phyloP scores from a whole-genome alignment of 1,140 invertebrate species.

The Caenorhabditis brenneri region DNA sequence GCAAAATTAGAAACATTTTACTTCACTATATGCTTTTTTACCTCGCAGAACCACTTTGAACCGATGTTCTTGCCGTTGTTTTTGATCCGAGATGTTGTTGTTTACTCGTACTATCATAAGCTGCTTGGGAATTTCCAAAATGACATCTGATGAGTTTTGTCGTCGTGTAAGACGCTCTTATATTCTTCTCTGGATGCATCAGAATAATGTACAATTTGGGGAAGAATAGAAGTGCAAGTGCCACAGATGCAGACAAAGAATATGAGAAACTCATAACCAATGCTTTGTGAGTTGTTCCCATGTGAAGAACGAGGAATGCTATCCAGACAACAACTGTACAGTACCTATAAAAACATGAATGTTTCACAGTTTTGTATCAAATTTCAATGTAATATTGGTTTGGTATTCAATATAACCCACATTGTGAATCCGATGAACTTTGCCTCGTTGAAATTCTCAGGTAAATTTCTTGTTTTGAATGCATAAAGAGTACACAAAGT shows the following conservation, averaged over 20 bases:
- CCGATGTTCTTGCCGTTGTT: slow-evolving; percentile 61
- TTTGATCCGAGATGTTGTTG: slow-evolving; percentile 63
- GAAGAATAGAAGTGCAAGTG: slow-evolving; percentile 80
- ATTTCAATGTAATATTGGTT: too few species aligned
- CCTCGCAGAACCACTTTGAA: slow-evolving; percentile 68
- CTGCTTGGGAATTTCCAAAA: slow-evolving; percentile 74
- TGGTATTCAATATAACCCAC: too few species aligned
- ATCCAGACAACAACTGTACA: slow-evolving; percentile 86
- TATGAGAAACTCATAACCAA: slow-evolving; percentile 76
- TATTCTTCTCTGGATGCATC: slow-evolving; percentile 81
- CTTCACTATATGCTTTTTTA: too few species aligned
- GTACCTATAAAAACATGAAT: slow-evolving; percentile 77
- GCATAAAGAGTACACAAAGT: slow-evolving; percentile 83
- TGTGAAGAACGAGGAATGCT: slow-evolving; percentile 86
- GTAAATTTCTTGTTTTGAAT: slow-evolving; percentile 83
- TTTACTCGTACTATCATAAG: slow-evolving; percentile 63
- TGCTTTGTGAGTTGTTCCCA: slow-evolving; percentile 78
- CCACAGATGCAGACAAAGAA: slow-evolving; percentile 77
- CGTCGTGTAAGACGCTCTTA: slow-evolving; percentile 80
- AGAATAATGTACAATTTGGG: slow-evolving; percentile 83
- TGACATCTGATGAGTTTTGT: slow-evolving; percentile 80
- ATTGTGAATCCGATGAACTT: slow-evolving; percentile 82
- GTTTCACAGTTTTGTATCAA: too few species aligned
- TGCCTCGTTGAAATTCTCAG: slow-evolving; percentile 86
- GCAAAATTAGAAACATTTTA: too few species aligned